A percentile compares a stretch with the other conserved stretches of the same genome.
These are phyloP conservation scores for Leptinotarsa juncta DNA, from an alignment of 2,888 invertebrate species.

Conservation along the genomic window DNA sequence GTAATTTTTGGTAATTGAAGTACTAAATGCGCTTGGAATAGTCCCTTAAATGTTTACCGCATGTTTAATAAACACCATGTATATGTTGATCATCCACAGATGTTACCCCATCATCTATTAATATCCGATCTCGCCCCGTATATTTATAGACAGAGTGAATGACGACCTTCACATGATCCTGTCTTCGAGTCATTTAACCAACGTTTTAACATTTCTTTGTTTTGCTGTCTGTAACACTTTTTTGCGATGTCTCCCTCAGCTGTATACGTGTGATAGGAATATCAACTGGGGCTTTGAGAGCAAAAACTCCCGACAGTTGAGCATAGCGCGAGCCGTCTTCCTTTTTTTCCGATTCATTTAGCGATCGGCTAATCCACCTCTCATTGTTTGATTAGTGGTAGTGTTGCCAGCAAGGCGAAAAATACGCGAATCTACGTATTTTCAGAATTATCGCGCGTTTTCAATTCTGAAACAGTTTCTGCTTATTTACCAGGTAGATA, in stretches of 20 bases:
- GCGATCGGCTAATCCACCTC: slow-evolving; percentile 48
- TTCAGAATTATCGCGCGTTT: too few species aligned
- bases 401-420: too few species aligned
- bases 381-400: slow-evolving; percentile 46
- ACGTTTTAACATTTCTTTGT: slow-evolving; percentile 56
- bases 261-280: slow-evolving; percentile 50
- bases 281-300: slow-evolving; percentile 45
- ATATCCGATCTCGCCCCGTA: slow-evolving; percentile 9
- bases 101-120: neutral
- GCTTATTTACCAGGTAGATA: too few species aligned
- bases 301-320: slow-evolving; percentile 45
- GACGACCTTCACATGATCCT: slow-evolving; percentile 51
- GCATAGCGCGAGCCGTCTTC: slow-evolving; percentile 42
- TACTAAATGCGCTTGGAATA: too few species aligned
- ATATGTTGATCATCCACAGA: too few species aligned
- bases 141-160: slow-evolving; percentile 13
- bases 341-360: slow-evolving; percentile 49
- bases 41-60: too few species aligned
- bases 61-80: too few species aligned
- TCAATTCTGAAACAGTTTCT: too few species aligned
- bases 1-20: too few species aligned
- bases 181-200: slow-evolving; percentile 54
- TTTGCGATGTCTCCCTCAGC: slow-evolving; percentile 51
- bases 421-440: too few species aligned
- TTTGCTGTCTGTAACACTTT: slow-evolving; percentile 58